Percentiles rank a stretch among this genome's conserved stretches.
Conservation (phyloP, 35 echinoderm and acorn worm species). For the Anneissia japonica region DNA sequence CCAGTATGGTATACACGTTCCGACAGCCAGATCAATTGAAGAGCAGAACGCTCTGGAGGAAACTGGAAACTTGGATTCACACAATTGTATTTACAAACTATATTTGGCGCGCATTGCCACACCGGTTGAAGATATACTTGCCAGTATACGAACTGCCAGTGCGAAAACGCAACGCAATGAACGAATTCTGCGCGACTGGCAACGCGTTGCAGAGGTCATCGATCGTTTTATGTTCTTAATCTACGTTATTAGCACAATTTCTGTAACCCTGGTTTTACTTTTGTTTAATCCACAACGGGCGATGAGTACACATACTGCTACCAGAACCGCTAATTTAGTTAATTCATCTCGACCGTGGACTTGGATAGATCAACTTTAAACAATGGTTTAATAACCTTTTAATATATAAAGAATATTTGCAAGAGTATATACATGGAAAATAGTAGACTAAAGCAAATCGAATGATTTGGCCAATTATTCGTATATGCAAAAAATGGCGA, state of each 20-base stretch:
- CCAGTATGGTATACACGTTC: neutral
- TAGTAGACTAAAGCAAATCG: too few species aligned
- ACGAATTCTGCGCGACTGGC: conserved; percentile 77
- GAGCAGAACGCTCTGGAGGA: neutral
- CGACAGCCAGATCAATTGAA: neutral
- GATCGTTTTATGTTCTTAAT: conserved; percentile 85
- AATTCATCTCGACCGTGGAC: neutral
- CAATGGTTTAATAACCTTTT: too few species aligned
- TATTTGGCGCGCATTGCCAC: conserved; percentile 64
- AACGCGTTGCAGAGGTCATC: conserved; percentile 75
- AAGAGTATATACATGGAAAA: too few species aligned
- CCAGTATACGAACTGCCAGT: conserved; percentile 41
- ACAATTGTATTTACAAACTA: neutral
- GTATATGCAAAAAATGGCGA: too few species aligned
- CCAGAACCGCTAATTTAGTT: neutral
- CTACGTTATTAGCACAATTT: conserved; percentile 79
- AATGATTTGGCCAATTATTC: too few species aligned
- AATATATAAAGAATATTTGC: too few species aligned
- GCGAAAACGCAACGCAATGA: conserved; percentile 21
- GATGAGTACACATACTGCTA: neutral
- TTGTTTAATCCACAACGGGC: conserved; percentile 38
- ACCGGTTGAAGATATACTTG: conserved; percentile 59
- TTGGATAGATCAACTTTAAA: neutral
- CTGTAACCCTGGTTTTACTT: conserved; percentile 60
- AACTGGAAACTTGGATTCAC: neutral